Conservation (phyloP, 2,113 vertebrate genomes). For the Barnardius zonarius region DNA sequence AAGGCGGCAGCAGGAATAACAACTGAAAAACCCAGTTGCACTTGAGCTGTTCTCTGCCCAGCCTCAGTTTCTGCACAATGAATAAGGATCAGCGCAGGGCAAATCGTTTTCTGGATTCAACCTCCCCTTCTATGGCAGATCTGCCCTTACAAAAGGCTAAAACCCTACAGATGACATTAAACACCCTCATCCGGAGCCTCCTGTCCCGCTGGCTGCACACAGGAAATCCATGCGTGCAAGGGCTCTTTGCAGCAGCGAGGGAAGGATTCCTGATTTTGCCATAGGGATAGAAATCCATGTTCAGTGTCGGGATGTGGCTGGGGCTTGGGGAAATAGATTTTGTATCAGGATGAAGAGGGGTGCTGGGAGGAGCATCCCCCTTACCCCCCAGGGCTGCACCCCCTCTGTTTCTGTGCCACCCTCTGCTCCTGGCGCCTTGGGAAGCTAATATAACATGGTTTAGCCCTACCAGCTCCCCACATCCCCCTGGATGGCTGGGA, state of each 20-base stretch:
- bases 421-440: fast-evolving
- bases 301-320: not conserved
- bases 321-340: not conserved
- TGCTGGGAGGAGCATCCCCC: not conserved
- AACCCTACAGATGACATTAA: not conserved
- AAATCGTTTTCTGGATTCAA: not conserved
- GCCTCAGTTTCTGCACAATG: slow-evolving; percentile 5
- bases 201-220: fast-evolving
- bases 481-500: not conserved
- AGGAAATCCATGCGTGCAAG: fast-evolving
- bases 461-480: not conserved
- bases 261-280: not conserved
- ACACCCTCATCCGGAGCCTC: not conserved
- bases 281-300: not conserved
- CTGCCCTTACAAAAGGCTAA: not conserved
- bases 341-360: not conserved
- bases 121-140: not conserved
- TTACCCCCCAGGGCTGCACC: fast-evolving
- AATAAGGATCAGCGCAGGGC: not conserved
- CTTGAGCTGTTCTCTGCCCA: not conserved
- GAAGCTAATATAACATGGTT: not conserved
- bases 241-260: fast-evolving
- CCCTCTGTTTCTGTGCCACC: not conserved
- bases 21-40: not conserved
- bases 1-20: not conserved